Percentiles rank a stretch among this genome's conserved stretches.
These are phyloP conservation scores for Carlito syrichta DNA, from an alignment of 2,113 vertebrate species.

Conservation along the genomic window DNA sequence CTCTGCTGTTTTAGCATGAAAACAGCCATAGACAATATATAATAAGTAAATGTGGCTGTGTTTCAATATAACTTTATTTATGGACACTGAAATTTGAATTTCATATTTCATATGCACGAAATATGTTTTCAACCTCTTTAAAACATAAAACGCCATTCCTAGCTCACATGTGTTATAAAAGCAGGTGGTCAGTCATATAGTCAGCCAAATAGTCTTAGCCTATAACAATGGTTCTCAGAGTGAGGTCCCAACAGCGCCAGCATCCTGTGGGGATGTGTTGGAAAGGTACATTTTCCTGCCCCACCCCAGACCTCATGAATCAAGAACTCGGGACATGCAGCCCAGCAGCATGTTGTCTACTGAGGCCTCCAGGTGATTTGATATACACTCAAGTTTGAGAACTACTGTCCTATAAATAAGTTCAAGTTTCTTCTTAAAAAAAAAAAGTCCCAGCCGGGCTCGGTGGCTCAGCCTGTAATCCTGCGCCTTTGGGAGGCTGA, in stretches of 20 bases:
- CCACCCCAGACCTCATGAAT: not conserved
- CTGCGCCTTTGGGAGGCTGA: too few species aligned
- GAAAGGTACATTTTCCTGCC: not conserved
- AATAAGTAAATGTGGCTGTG: not conserved
- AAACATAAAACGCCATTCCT: not conserved
- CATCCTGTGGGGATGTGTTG: not conserved
- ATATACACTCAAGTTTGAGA: not conserved
- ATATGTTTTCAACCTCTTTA: not conserved
- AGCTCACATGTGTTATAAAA: not conserved
- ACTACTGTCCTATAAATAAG: not conserved
- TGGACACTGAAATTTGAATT: not conserved
- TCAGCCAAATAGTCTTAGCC: not conserved
- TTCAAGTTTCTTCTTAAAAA: not conserved
- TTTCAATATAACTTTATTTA: not conserved
- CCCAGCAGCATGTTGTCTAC: not conserved
- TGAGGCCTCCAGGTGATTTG: not conserved
- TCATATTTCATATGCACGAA: not conserved
- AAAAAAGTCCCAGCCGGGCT: too few species aligned
- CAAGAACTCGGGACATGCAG: not conserved
- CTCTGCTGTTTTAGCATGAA: not conserved
- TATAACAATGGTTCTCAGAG: not conserved
- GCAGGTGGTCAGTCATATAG: not conserved
- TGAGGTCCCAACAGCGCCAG: not conserved
- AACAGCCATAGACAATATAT: not conserved
- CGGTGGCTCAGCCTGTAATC: too few species aligned